Evolutionary conservation across 2,888 invertebrate species (phyloP), one percentile per base, ranked within the genome.

Genomic region (Notodonta ziczac): DNA sequence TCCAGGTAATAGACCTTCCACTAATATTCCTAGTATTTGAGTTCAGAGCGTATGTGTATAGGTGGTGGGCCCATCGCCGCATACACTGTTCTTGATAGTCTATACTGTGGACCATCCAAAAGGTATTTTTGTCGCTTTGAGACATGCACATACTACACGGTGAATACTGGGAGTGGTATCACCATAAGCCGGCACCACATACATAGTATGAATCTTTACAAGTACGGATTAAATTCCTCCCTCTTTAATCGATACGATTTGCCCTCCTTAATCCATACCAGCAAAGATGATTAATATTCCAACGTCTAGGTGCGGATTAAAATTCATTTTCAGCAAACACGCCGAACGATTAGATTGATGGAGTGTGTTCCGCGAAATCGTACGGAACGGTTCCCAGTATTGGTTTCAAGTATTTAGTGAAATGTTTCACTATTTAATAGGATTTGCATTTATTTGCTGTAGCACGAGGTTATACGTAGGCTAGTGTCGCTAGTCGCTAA

Each of bases 221-320:
- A 42, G 42, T 42, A 7, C 42, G 12, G 42, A 9, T 10, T 42
- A 42, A n/a, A 42, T 42, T 9, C 12, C 12, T n/a, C 42, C n/a
- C 48, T 50, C 9, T 16, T 5, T 50, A 52, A 52, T 52, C 52
- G 24, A 52, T 12, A 32, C 16, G 9, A 32, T 52, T 24, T 32
- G 52, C 52, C 24, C n/a, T 51, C 51, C 16, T 13, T 24, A 32
- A 52, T 24, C 12, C 12, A 24, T 24, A 51, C 32, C 52, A 59
- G 58, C 48, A 60, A 53, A 60, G 52, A 57, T 63, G 57, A 59
- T 60, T 61, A 59, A 61, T 61, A 69, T 59, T 63, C 10, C 52
- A 44, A 7, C 24, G 55, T 55, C 52, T 52, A 5, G 56, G 58
- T 60, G 56, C 58, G 56, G 59, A 58, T 61, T 35, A 54, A 59